Percentiles rank a stretch among this genome's conserved stretches.
These are phyloP conservation scores for Platycnemis pennipes DNA, from an alignment of 2,888 invertebrate species.

Conservation along the genomic window DNA sequence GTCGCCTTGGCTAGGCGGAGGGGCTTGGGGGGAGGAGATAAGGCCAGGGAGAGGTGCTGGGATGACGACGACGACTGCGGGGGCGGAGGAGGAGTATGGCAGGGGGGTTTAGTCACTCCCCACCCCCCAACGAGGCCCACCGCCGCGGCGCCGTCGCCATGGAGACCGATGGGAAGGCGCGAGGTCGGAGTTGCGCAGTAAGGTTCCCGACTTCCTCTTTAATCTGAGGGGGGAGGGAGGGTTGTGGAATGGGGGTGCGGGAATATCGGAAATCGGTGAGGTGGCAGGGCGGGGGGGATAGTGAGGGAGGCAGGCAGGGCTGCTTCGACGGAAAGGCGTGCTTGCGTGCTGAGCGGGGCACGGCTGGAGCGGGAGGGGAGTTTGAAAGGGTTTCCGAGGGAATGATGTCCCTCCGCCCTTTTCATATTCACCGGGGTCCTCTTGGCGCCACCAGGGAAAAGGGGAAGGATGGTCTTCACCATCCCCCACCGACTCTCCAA, in stretches of 20 bases:
- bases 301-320: background rate
- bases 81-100: background rate
- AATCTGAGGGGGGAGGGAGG: background rate
- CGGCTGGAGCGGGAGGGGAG: background rate
- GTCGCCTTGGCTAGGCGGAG: background rate
- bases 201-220: background rate
- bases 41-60: background rate
- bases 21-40: background rate
- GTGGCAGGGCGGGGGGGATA: background rate
- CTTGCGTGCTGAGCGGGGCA: background rate
- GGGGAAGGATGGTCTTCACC: background rate
- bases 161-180: conserved; percentile 20
- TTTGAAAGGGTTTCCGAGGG: background rate
- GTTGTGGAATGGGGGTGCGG: background rate
- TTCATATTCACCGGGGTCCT: conserved; percentile 14
- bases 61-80: background rate
- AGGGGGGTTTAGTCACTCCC: background rate
- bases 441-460: background rate
- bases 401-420: background rate
- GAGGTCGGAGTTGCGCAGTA: background rate
- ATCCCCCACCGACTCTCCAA: background rate
- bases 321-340: background rate
- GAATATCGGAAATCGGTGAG: conserved; percentile 36
- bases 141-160: background rate
- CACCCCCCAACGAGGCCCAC: background rate